Evolutionary conservation across 2,797 vertebrate species (phyloP), one percentile per base, ranked within the genome.

Genomic region (Siniperca obscura): DNA sequence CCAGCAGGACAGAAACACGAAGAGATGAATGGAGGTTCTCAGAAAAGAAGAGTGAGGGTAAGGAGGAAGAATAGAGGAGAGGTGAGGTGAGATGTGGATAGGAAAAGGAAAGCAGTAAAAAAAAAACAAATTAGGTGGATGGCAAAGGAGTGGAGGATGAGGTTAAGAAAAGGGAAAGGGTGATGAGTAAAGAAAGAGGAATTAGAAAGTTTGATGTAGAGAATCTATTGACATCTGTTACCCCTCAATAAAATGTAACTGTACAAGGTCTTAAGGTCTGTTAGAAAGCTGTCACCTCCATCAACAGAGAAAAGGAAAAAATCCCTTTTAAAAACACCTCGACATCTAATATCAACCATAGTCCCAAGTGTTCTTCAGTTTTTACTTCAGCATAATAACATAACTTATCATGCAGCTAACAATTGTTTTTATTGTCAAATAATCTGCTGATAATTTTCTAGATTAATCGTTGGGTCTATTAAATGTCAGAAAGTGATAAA

Each of bases 1-100:
- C 3, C 30, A 40, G 70, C 9, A 44, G 57, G 36, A 70, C 38
- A 50, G 66, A 62, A 70, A 82, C 55, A 56, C 40, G n/a, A 53
- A 79, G 27, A 59, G 52, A 78, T 53, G 65, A 81, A 42, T 46
- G 46, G 25, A 84, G 59, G 64, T 50, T 74, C 48, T 67, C 67
- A 46, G 74, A 81, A 74, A 79, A 74, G 59, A 77, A 65, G 55
- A 67, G 17, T 36, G 55, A 81, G 30, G 22, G 3, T 46, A 7
- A 9, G 38, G 44, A 60, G 30, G 53, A 66, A 67, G 56, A 44
- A 48, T 9, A 10, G 30, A 70, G 21, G 64, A 62, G 56, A 68
- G 22, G 13, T 40, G 62, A 66, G 42, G 44, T 30, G 48, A 76
- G 9, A 71, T 19, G 25, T 0, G 19, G 38, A 12, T 5, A 17